phyloP scores from a whole-genome alignment of 2,797 vertebrate genomes.

The Notolabrus celidotus region DNA sequence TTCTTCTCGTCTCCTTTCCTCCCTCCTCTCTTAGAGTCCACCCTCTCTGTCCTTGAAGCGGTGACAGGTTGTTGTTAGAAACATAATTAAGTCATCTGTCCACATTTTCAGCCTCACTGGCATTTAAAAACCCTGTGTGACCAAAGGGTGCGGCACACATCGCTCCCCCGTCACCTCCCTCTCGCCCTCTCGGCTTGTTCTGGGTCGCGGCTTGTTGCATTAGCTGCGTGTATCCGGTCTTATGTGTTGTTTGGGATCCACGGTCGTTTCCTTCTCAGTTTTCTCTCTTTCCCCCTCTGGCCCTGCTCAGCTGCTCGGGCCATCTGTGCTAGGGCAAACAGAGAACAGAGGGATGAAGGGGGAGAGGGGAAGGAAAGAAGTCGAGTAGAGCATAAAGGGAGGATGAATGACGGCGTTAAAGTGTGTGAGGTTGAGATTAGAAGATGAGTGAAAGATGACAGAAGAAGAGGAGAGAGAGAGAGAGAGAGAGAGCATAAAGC shows the following conservation, averaged over 20 bases:
- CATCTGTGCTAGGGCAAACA: conserved; percentile 86
- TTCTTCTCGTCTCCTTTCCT: background rate
- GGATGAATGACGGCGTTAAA: conserved; percentile 59
- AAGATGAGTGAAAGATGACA: conserved; percentile 57
- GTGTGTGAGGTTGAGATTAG: conserved; percentile 36
- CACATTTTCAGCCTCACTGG: conserved; percentile 34
- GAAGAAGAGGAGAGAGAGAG: conserved; percentile 45
- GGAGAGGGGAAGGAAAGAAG: conserved; percentile 47
- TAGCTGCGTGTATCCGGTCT: conserved; percentile 39
- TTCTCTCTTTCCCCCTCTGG: conserved; percentile 68
- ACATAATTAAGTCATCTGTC: conserved; percentile 43
- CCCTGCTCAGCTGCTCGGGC: conserved; percentile 84
- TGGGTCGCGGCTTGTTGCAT: conserved; percentile 54
- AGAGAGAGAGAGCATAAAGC: conserved; percentile 60
- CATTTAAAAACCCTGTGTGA: conserved; percentile 44
- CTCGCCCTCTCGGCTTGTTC: conserved; percentile 32
- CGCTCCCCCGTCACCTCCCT: conserved; percentile 27
- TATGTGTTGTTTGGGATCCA: conserved; percentile 49
- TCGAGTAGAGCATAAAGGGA: conserved; percentile 20
- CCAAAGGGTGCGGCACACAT: conserved; percentile 36
- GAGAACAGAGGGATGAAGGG: conserved; percentile 75
- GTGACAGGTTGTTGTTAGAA: conserved; percentile 16
- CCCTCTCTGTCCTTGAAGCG: conserved; percentile 23
- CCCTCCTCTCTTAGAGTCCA: background rate
- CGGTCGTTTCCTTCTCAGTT: conserved; percentile 17